phyloP scores from a whole-genome alignment of 2,888 invertebrate species.

The Chaitophorus viminalis region DNA sequence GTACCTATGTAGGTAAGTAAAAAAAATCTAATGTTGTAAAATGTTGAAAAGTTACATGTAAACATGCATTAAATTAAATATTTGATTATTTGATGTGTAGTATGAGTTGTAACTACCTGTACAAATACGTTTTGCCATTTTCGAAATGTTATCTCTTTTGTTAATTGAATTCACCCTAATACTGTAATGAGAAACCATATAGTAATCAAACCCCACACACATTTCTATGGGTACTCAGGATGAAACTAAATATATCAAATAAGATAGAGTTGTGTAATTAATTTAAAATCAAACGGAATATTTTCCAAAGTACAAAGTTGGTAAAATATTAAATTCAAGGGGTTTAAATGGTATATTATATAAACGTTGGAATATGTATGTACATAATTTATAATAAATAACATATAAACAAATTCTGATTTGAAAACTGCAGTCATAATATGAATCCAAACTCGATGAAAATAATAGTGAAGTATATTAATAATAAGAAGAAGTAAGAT shows the following conservation, averaged over 20 bases:
- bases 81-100: not conserved
- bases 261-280: conserved; percentile 18
- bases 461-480: too few relatives aligned
- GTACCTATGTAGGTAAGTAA: too few relatives aligned
- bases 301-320: conserved; percentile 9
- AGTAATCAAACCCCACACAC: conserved; percentile 35
- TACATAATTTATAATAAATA: too few relatives aligned
- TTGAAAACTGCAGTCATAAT: too few relatives aligned
- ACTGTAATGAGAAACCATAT: conserved; percentile 32
- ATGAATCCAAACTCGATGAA: too few relatives aligned
- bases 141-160: conserved; percentile 14
- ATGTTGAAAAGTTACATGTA: not conserved
- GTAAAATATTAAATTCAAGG: not conserved
- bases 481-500: too few relatives aligned
- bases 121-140: conserved; percentile 16
- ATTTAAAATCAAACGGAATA: conserved; percentile 36
- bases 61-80: not conserved
- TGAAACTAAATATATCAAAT: conserved; percentile 29
- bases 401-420: too few relatives aligned
- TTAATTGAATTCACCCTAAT: conserved; percentile 18
- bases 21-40: not conserved
- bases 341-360: not conserved
- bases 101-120: not conserved
- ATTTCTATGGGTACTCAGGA: conserved; percentile 17
- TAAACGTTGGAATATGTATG: not conserved